Base-by-base conservation (phyloP, 2,888 invertebrate species). In the Himalopsyche tibetana region DNA sequence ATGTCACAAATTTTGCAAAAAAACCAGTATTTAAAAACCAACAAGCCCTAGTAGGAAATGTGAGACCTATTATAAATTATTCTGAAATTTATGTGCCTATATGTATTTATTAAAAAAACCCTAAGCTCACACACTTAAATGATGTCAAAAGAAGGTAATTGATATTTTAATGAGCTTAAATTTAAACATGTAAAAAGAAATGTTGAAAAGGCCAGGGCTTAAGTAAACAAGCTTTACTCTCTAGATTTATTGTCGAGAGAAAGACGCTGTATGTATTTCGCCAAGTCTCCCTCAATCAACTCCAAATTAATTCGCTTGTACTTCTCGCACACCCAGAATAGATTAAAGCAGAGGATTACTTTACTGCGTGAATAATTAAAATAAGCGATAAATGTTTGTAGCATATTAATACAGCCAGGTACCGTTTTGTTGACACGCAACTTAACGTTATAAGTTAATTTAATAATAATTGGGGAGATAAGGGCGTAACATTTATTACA, bases 221-320 rank as follows among this genome's bases (percentile, higher is more conserved):
- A 28, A 19, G 63, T 63, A 63, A 63, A 63, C 63, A 63, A 63
- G 63, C 19, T 63, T 63, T 63, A 63, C 63, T 8, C 19, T 63
- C 9, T 19, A 28, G 63, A 63, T 63, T 63, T 63, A 63, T 63
- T 63, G 63, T 8, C 8, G 5, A 63, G 63, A 63, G 19, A 19
- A 63, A 63, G 63, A 63, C 56, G 56, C 19, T 56, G 11, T 63
- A 19, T 63, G 19, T 56, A 56, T 63, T 63, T 19, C 63, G 19
- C 19, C 9, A 63, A 63, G 63, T 63, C 63, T 63, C 63, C 19
- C 63, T 28, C 63, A 63, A 63, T 63, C 63, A 63, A 63, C 19
- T n/a, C 9, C 28, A 63, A 63, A 63, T 63, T 63, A 63, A 63
- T 63, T 63, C 63, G 63, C 63, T 63, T 63, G 63, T 63, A 63